Percentiles rank a stretch among this genome's conserved stretches.
These are phyloP conservation scores for Parapsyche elsis DNA, from an alignment of 1,140 invertebrate species.

Conservation along the genomic window DNA sequence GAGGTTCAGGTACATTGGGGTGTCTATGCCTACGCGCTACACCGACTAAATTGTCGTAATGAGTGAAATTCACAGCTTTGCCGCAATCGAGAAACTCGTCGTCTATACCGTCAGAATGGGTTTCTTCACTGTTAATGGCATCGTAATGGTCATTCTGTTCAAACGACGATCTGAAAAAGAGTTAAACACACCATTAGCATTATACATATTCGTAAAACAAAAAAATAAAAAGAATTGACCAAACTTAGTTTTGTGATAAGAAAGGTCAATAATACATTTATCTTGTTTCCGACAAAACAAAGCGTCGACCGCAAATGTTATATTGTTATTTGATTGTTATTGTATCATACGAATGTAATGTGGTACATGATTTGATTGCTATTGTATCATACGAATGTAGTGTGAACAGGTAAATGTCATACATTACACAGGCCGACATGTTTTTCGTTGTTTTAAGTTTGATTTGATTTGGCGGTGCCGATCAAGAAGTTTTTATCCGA, in stretches of 20 bases:
- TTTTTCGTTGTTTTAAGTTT: too few relatives aligned
- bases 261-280: constrained; percentile 18
- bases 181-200: background rate
- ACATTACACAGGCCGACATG: too few relatives aligned
- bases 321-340: too few relatives aligned
- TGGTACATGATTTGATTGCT: too few relatives aligned
- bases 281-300: background rate
- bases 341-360: too few relatives aligned
- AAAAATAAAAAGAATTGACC: constrained; percentile 2
- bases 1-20: constrained; percentile 70
- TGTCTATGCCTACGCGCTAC: constrained; percentile 77
- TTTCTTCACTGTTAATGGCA: constrained; percentile 55
- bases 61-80: constrained; percentile 87
- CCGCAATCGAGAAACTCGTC: constrained; percentile 85
- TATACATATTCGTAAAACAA: background rate
- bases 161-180: constrained; percentile 44
- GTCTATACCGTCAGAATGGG: constrained; percentile 63
- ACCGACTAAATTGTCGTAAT: constrained; percentile 87
- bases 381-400: too few relatives aligned
- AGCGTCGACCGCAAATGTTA: background rate
- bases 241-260: too few relatives aligned
- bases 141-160: constrained; percentile 52
- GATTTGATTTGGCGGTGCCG: too few relatives aligned
- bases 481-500: too few relatives aligned
- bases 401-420: background rate